Conservation (phyloP, 2,113 vertebrate species). For the Ginglymostoma cirratum region DNA sequence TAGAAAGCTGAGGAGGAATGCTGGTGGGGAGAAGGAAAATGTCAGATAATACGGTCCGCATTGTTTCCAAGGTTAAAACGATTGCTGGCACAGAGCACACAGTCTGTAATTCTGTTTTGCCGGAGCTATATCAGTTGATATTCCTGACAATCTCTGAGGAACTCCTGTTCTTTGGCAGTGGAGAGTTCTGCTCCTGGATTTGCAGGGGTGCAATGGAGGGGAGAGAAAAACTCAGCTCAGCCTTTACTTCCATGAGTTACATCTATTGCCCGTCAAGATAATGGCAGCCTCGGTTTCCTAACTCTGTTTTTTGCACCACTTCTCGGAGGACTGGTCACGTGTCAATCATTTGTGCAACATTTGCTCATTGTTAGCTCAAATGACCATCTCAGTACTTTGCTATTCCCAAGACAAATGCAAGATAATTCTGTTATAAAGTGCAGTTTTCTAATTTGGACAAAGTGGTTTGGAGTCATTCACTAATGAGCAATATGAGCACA, state of each 20-base stretch:
- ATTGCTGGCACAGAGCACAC: not conserved
- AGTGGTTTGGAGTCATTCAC: no score
- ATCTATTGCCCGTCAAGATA: not conserved
- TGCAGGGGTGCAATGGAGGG: not conserved
- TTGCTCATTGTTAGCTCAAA: not conserved
- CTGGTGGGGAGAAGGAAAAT: not conserved
- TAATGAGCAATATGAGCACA: no score
- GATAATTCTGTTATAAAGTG: not conserved
- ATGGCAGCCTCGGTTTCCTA: not conserved
- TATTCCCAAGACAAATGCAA: not conserved
- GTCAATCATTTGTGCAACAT: not conserved
- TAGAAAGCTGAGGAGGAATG: not conserved
- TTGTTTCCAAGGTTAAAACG: not conserved
- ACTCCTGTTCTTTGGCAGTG: not conserved
- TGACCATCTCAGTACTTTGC: not conserved
- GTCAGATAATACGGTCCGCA: not conserved
- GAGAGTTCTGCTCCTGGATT: not conserved
- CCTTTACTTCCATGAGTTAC: not conserved
- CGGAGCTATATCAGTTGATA: not conserved
- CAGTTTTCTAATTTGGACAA: not conserved
- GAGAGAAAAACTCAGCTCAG: not conserved
- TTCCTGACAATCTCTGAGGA: not conserved
- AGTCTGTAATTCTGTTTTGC: not conserved
- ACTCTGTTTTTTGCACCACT: not conserved
- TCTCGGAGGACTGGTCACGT: not conserved